Percentiles rank a stretch among this genome's conserved stretches.
phyloP scores from a whole-genome alignment of 2,888 invertebrate species.

The Phortica magna region DNA sequence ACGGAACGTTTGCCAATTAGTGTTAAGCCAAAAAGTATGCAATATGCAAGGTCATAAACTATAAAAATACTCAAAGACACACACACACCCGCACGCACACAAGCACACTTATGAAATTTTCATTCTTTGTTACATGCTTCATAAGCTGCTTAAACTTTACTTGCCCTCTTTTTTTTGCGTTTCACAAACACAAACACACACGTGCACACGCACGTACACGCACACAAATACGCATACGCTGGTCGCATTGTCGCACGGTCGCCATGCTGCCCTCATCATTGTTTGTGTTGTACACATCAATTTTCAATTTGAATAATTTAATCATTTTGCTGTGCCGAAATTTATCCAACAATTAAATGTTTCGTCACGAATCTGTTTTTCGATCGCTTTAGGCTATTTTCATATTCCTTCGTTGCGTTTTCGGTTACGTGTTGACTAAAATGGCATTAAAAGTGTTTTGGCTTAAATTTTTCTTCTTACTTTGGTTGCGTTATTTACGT shows the following conservation, averaged over 20 bases:
- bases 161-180: neutral
- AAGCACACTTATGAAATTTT: neutral
- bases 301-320: constrained; percentile 22
- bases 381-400: neutral
- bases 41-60: too few relatives aligned
- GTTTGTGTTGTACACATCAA: neutral
- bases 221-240: neutral
- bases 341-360: constrained; percentile 27
- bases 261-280: neutral
- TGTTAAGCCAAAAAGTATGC: neutral
- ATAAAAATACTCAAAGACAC: neutral
- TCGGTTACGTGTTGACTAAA: constrained; percentile 1
- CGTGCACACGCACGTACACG: neutral
- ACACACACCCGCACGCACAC: neutral
- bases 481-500: neutral
- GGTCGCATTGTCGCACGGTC: neutral
- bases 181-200: neutral
- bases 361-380: constrained; percentile 39
- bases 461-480: constrained; percentile 3
- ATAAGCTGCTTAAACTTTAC: constrained; percentile 13
- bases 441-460: neutral
- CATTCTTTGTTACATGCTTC: neutral
- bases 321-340: neutral
- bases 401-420: neutral
- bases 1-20: constrained; percentile 39